These are phyloP conservation scores for Murina feae DNA, from an alignment of 2,113 vertebrate species.

Conservation along the genomic window DNA sequence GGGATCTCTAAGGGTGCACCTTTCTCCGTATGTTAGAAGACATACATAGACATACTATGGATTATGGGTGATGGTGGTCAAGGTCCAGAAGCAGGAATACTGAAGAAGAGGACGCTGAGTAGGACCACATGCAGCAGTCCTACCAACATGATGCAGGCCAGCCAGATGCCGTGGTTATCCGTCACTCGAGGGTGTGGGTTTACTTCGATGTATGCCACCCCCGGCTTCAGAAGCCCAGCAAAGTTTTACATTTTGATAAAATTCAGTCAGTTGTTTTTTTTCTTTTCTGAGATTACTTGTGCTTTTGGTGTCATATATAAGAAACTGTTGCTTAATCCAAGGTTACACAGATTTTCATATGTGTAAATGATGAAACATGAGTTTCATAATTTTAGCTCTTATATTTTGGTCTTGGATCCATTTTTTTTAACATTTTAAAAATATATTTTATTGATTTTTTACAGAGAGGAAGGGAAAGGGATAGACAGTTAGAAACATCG, in stretches of 20 bases:
- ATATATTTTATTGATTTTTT: no score
- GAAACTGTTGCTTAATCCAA: no score
- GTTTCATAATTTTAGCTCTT: no score
- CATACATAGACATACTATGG: conserved; percentile 95
- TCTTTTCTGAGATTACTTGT: background rate
- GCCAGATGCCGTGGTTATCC: conserved; percentile 94
- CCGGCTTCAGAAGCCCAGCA: conserved; percentile 49
- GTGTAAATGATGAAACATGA: no score
- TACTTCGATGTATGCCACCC: conserved; percentile 95
- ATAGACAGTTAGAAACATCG: no score
- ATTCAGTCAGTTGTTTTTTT: background rate
- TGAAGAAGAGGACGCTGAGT: conserved; percentile 95
- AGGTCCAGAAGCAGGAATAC: conserved; percentile 92
- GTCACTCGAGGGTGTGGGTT: conserved; percentile 96
- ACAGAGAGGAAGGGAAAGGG: no score
- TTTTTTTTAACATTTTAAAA: no score
- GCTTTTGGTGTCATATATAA: no score
- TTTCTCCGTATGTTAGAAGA: conserved; percentile 93
- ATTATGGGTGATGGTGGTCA: conserved; percentile 96
- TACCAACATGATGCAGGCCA: conserved; percentile 91
- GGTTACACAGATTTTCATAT: no score
- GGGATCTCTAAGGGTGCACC: conserved; percentile 95
- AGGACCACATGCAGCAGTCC: conserved; percentile 87
- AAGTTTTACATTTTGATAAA: background rate
- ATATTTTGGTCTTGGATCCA: no score